Evolutionary conservation across 2,888 invertebrate species (phyloP).

Genomic region (Stegophylla sp.): DNA sequence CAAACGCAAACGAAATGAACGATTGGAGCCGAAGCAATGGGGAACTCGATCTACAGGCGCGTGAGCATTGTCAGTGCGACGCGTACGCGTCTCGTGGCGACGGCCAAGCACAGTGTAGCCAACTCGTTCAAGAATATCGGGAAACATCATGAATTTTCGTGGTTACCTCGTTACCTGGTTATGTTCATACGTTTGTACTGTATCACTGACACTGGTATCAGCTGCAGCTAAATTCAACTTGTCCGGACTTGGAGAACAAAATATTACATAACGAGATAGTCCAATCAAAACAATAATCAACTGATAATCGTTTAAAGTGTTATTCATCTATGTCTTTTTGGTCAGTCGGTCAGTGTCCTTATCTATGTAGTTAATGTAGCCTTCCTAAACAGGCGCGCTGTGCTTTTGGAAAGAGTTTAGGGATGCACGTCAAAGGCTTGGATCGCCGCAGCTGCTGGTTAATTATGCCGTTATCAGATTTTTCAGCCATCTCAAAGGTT

Average conservation of each 20-base stretch:
- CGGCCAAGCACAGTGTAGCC: not conserved
- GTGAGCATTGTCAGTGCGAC: not conserved
- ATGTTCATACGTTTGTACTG: not conserved
- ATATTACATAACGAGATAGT: not conserved
- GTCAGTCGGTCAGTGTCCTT: no score
- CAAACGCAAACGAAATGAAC: conserved; percentile 19
- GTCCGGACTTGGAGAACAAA: not conserved
- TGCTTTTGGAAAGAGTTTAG: no score
- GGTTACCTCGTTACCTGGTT: not conserved
- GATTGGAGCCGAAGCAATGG: not conserved
- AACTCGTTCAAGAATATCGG: not conserved
- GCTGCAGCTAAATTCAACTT: no score
- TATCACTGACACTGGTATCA: no score
- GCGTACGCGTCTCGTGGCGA: not conserved
- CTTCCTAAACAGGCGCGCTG: no score
- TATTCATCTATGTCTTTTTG: no score
- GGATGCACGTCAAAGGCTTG: not conserved
- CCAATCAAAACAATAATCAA: not conserved
- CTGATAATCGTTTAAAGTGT: conserved; percentile 5
- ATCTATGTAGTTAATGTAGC: no score
- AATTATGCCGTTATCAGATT: conserved; percentile 25
- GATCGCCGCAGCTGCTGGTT: not conserved
- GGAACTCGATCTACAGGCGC: not conserved
- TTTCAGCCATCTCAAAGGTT: conserved; percentile 30
- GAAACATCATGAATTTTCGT: not conserved